Base-by-base conservation (phyloP, 1,140 invertebrate genomes). In the Oedothorax gibbosus region DNA sequence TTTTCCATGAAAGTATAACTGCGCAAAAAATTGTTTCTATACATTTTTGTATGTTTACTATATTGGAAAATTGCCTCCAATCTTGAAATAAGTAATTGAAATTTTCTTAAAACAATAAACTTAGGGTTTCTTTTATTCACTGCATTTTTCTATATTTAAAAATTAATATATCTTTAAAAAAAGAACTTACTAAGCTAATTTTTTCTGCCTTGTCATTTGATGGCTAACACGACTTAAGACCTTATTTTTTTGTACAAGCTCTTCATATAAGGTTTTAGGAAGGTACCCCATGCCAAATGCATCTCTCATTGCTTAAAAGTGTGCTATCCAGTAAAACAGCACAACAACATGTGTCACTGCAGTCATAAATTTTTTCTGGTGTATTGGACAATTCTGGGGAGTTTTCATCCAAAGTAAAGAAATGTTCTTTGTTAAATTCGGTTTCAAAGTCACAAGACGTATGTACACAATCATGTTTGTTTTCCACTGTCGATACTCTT, bases 221-320 rank as follows among this genome's bases (percentile, higher is more conserved):
- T 35, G 35, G 35, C 35, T 5, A 35, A 35, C 35, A 35, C 35
- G 5, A 35, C 35, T 35, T 35, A 35, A 1, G 5, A 35, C 35
- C 35, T 35, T 35, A 35, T 2, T 35, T 1, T 35, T 35, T 35
- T n/a, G n/a, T n/a, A 5, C 35, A 14, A 6, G 10, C 10, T 4
- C n/a, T 60, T 60, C 57, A 66, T 20, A 66, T 21, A 66, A 66
- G 10, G 6, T 11, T 21, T 66, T 75, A 75, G 9, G 72, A 56
- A 75, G 54, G 53, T 5, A 68, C 56, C 4, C 77, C 77, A 68
- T 79, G 77, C 77, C 77, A 79, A 21, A 79, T 79, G 18, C 77
- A 79, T 12, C 21, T 79, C 15, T 79, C 60, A 68, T 79, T 68
- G 18, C 50, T 21, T n/a, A 79, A 68, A 12, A 79, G 49, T 56